Percentiles rank a stretch among this genome's conserved stretches.
phyloP scores from a whole-genome alignment of 2,113 vertebrate genomes.

The Propithecus coquereli region DNA sequence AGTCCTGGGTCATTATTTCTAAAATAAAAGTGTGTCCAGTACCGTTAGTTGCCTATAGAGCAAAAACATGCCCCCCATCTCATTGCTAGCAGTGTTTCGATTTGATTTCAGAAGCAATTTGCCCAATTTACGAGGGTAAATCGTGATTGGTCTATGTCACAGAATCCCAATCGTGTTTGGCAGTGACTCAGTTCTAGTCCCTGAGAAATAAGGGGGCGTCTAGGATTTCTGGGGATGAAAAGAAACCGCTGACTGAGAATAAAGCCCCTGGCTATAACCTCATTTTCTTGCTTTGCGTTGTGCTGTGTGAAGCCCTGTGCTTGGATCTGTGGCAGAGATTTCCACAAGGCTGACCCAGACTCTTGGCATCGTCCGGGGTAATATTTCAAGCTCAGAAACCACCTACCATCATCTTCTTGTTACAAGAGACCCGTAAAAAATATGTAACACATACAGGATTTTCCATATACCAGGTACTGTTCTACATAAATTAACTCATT shows the following conservation, averaged over 20 bases:
- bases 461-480: not conserved
- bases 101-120: constrained; percentile 10
- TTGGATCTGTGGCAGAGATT: not conserved
- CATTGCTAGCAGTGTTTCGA: not conserved
- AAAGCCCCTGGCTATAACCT: not conserved
- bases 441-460: not conserved
- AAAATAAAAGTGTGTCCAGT: not conserved
- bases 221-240: not conserved
- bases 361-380: not conserved
- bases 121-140: not conserved
- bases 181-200: not conserved
- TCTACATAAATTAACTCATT: not conserved
- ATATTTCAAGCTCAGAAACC: not conserved
- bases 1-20: not conserved
- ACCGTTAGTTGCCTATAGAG: not conserved
- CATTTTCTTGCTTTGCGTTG: not conserved
- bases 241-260: not conserved
- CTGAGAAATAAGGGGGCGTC: not conserved
- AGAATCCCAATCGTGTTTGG: not conserved
- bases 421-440: not conserved
- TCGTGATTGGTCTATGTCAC: not conserved
- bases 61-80: not conserved
- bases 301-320: not conserved
- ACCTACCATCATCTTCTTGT: not conserved
- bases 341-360: not conserved